Evolutionary conservation across 2,888 invertebrate genomes (phyloP).

Genomic region (Candidula unifasciata): DNA sequence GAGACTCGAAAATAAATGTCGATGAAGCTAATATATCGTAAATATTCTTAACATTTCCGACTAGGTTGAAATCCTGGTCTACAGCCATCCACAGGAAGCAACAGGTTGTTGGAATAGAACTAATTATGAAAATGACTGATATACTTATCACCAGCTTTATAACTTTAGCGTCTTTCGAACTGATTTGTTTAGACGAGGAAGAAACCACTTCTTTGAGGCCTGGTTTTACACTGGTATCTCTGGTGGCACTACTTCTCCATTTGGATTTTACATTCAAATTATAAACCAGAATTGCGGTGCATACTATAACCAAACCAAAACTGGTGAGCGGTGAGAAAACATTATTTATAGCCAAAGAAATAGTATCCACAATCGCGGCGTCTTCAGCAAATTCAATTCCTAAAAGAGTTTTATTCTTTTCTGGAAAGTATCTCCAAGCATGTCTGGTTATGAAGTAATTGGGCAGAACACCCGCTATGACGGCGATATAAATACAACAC

Average conservation of each 20-base stretch:
- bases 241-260: constrained; percentile 13
- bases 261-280: constrained; percentile 14
- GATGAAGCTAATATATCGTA: constrained; percentile 2
- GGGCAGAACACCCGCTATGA: constrained; percentile 15
- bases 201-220: neutral
- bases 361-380: neutral
- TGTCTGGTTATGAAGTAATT: constrained; percentile 23
- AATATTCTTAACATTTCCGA: constrained; percentile 19
- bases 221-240: neutral
- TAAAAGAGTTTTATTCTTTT: constrained; percentile 16
- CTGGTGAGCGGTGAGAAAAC: constrained; percentile 26
- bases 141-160: constrained; percentile 26
- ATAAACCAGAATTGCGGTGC: constrained; percentile 13
- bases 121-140: constrained; percentile 12
- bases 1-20: constrained; percentile 21
- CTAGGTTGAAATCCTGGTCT: constrained; percentile 21
- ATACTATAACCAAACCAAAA: constrained; percentile 22
- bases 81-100: constrained; percentile 30
- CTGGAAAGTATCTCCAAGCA: constrained; percentile 13
- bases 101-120: constrained; percentile 10
- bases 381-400: neutral
- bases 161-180: constrained; percentile 26
- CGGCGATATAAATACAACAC: constrained; percentile 3
- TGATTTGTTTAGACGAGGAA: neutral
- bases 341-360: constrained; percentile 26